phyloP scores from a whole-genome alignment of 2,888 invertebrate species.

The Drosophila putrida region DNA sequence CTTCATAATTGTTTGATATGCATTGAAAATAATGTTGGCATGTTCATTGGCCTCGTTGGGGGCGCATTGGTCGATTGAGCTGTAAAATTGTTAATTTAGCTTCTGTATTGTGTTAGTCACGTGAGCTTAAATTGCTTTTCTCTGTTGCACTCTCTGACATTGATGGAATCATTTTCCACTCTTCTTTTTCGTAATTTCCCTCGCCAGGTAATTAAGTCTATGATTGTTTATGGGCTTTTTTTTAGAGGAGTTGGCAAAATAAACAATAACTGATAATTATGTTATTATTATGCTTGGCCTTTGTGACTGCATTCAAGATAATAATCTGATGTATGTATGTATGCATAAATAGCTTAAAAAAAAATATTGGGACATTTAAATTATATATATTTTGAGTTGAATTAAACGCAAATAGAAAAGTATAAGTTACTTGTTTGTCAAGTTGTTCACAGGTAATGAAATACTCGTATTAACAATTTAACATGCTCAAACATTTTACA shows the following conservation, averaged over 20 bases:
- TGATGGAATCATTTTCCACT: constrained; percentile 34
- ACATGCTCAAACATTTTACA: no score
- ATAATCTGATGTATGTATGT: background rate
- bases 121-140: constrained; percentile 71
- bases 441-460: background rate
- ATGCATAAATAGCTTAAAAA: background rate
- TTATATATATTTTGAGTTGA: background rate
- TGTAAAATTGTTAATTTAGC: constrained; percentile 77
- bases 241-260: constrained; percentile 18
- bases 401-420: background rate
- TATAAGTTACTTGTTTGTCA: background rate
- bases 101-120: constrained; percentile 73
- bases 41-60: constrained; percentile 35
- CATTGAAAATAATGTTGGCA: constrained; percentile 20
- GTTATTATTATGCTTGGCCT: background rate
- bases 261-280: constrained; percentile 19
- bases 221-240: constrained; percentile 24
- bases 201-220: constrained; percentile 31
- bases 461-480: no score
- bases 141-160: constrained; percentile 16
- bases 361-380: background rate
- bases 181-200: constrained; percentile 24
- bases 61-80: constrained; percentile 51
- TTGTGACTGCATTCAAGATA: background rate
- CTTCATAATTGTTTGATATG: constrained; percentile 72